Evolutionary conservation across 2,888 invertebrate genomes (phyloP).

Genomic region (Anthrax anthrax): DNA sequence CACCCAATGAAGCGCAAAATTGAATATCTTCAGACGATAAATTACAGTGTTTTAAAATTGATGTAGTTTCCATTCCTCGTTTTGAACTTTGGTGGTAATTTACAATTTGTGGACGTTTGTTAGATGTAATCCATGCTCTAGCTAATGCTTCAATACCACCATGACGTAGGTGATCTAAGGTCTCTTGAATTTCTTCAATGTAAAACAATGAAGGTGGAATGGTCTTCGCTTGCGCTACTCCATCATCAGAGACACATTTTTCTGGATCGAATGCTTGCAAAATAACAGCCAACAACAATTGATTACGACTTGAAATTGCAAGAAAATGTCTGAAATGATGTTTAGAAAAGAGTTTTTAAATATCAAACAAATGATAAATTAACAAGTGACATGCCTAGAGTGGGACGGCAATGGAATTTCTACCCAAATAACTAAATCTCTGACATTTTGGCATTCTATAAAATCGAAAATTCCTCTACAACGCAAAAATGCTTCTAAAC

Average conservation of each 20-base stretch:
- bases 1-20: constrained; percentile 23
- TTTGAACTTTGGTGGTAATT: background rate
- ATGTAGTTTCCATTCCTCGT: constrained; percentile 16
- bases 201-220: constrained; percentile 67
- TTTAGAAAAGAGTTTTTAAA: background rate
- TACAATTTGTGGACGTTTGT: constrained; percentile 40
- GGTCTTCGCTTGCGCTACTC: constrained; percentile 17
- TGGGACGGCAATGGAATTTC: constrained; percentile 38
- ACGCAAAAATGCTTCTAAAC: constrained; percentile 60
- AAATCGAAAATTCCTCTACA: constrained; percentile 60
- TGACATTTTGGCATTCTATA: constrained; percentile 48
- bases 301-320: constrained; percentile 55
- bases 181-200: constrained; percentile 81
- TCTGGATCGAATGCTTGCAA: constrained; percentile 29
- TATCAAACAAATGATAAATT: too few relatives aligned
- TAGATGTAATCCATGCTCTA: constrained; percentile 48
- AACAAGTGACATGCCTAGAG: constrained; percentile 4
- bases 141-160: constrained; percentile 60
- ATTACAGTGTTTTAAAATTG: constrained; percentile 37
- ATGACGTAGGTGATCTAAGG: constrained; percentile 60
- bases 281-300: constrained; percentile 53
- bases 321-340: constrained; percentile 38
- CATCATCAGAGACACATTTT: constrained; percentile 11
- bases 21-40: constrained; percentile 32
- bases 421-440: constrained; percentile 61